Percentiles rank a stretch among this genome's conserved stretches.
Evolutionary conservation across 2,888 invertebrate genomes (phyloP).

Genomic region (Epirrhoe tristata): DNA sequence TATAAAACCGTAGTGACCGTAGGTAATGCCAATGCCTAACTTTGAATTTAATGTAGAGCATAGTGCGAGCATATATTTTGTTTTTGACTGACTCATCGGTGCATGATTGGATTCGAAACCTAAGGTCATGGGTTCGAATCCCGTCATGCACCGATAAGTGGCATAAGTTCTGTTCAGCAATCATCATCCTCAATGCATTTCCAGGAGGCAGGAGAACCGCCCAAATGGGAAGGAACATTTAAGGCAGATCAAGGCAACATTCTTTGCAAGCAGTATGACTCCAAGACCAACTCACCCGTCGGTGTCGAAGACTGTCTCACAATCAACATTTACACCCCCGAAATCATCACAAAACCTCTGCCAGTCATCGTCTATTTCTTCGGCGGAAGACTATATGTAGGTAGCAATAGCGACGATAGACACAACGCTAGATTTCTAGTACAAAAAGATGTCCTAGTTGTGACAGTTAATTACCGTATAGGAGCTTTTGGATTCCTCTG

Average conservation of each 20-base stretch:
- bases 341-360: conserved; percentile 51
- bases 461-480: conserved; percentile 61
- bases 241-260: conserved; percentile 43
- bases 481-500: conserved; percentile 64
- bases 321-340: conserved; percentile 63
- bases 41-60: no score
- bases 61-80: no score
- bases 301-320: conserved; percentile 61
- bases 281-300: conserved; percentile 30
- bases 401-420: conserved; percentile 52
- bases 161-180: no score
- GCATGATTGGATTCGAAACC: no score
- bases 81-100: no score
- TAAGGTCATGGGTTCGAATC: no score
- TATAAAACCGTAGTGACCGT: no score
- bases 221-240: conserved; percentile 48
- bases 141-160: no score
- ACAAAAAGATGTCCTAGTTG: conserved; percentile 56
- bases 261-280: conserved; percentile 48
- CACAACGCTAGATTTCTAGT: conserved; percentile 60
- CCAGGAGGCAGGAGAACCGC: conserved; percentile 51
- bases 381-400: conserved; percentile 57
- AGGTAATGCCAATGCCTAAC: no score
- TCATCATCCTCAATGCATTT: conserved; percentile 3
- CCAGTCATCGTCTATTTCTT: conserved; percentile 62